Evolutionary conservation across 2,113 vertebrate species (phyloP).

Genomic region (Lota lota): DNA sequence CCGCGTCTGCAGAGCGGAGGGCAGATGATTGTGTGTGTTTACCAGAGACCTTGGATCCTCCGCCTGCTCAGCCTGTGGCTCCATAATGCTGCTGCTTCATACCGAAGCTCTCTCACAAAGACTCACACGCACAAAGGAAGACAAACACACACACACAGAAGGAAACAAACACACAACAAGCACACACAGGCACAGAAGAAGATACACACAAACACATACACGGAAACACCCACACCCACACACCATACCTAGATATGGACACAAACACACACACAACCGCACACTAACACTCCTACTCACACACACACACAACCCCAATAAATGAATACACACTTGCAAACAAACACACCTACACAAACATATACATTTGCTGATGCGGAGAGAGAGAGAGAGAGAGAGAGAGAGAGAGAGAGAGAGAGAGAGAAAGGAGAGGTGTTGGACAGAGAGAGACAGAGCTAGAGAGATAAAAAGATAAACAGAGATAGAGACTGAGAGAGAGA

Average conservation of each 20-base stretch:
- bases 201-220: no score
- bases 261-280: no score
- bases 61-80: constrained; percentile 14
- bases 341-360: constrained; percentile 12
- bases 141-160: background rate
- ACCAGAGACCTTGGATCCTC: constrained; percentile 21
- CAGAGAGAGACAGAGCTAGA: no score
- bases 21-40: background rate
- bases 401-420: no score
- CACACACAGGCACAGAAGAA: no score
- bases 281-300: background rate
- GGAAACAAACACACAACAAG: background rate
- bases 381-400: no score
- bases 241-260: no score
- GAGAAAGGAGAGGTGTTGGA: background rate
- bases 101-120: background rate
- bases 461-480: no score
- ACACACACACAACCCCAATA: background rate
- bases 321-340: background rate
- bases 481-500: no score
- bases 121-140: background rate
- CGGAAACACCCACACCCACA: no score
- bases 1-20: background rate
- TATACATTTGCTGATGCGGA: background rate
- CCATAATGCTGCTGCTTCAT: constrained; percentile 23